Evolutionary conservation across 2,888 invertebrate species (phyloP).

Genomic region (Hyposoter dolosus): DNA sequence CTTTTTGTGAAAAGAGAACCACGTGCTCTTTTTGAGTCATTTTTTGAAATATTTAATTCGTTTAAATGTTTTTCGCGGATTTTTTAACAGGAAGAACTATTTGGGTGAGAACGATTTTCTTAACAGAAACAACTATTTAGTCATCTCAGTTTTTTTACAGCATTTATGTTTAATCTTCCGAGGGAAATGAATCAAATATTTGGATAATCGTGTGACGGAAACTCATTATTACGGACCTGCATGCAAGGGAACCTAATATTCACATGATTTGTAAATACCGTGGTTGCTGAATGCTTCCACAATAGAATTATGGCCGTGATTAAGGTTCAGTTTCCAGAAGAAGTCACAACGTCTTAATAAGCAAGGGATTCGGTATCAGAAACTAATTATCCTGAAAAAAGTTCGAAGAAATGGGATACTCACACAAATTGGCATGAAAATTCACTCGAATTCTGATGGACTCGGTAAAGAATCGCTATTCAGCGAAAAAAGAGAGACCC

Average conservation of each 20-base stretch:
- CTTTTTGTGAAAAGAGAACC: too few relatives aligned
- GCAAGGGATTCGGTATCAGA: background rate
- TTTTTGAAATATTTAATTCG: too few relatives aligned
- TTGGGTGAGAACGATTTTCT: too few relatives aligned
- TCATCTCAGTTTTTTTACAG: too few relatives aligned
- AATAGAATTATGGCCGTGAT: background rate
- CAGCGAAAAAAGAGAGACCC: background rate
- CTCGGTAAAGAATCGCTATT: background rate
- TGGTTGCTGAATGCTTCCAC: background rate
- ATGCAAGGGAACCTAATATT: background rate
- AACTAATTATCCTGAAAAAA: background rate
- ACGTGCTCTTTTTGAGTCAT: too few relatives aligned
- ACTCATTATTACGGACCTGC: background rate
- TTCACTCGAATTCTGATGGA: background rate
- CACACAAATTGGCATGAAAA: background rate
- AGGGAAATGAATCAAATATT: slow-evolving; percentile 4
- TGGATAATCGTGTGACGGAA: background rate
- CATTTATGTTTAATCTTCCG: background rate
- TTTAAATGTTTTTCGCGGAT: too few relatives aligned
- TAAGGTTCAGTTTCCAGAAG: background rate
- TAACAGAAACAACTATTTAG: too few relatives aligned
- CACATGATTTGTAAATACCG: background rate
- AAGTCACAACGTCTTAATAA: background rate
- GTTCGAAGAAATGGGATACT: background rate
- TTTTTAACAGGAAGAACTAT: too few relatives aligned